A percentile compares a stretch with the other conserved stretches of the same genome.
Evolutionary conservation across 1,140 invertebrate species (phyloP).

Genomic region (Prorops nasuta): DNA sequence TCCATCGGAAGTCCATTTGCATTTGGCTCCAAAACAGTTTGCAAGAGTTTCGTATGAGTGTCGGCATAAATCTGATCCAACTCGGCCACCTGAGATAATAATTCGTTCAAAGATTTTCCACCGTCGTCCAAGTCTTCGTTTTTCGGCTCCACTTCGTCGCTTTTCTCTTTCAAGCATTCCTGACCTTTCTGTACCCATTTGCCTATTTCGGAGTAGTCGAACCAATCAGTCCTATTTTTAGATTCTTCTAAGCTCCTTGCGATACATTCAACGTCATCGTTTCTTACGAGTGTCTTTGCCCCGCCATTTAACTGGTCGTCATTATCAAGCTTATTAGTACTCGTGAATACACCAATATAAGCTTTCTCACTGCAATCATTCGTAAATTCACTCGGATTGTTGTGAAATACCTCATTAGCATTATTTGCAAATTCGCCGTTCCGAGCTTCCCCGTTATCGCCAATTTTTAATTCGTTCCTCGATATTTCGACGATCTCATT

Average conservation of each 20-base stretch:
- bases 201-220: slow-evolving; percentile 47
- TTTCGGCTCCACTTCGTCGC: slow-evolving; percentile 21
- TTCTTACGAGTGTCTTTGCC: background rate
- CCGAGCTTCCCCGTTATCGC: slow-evolving; percentile 6
- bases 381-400: slow-evolving; percentile 1
- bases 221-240: slow-evolving; percentile 39
- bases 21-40: slow-evolving; percentile 24
- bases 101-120: slow-evolving; percentile 65
- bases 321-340: background rate
- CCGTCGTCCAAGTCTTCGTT: slow-evolving; percentile 37
- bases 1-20: slow-evolving; percentile 48
- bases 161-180: slow-evolving; percentile 32
- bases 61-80: slow-evolving; percentile 76
- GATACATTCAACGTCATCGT: too few species aligned
- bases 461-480: slow-evolving; percentile 9
- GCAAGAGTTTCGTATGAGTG: slow-evolving; percentile 55
- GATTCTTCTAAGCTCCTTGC: slow-evolving; percentile 4
- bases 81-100: slow-evolving; percentile 71
- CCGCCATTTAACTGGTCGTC: background rate
- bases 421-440: too few species aligned
- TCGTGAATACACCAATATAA: too few species aligned
- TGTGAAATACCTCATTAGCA: slow-evolving; percentile 10
- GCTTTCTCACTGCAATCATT: slow-evolving; percentile 9
- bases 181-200: slow-evolving; percentile 45
- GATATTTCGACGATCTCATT: slow-evolving; percentile 25